Percentiles rank a stretch among this genome's conserved stretches.
phyloP scores from a whole-genome alignment of 1,140 invertebrate species.

The Dendrolimus kikuchii region DNA sequence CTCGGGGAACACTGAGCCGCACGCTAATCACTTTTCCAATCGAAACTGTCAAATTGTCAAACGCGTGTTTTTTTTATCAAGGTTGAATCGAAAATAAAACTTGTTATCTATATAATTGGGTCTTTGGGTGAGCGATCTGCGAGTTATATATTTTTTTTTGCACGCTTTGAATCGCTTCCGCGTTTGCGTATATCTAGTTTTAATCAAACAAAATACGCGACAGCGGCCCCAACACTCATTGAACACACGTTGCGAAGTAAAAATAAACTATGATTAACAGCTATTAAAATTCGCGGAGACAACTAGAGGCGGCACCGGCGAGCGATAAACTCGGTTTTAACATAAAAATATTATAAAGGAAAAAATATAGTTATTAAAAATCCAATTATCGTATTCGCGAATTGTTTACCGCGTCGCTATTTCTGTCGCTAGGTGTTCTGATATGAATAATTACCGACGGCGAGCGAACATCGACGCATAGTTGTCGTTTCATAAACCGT shows the following conservation, averaged over 20 bases:
- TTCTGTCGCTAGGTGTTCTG: conserved; percentile 53
- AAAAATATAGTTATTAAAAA: conserved; percentile 11
- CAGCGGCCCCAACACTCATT: conserved; percentile 61
- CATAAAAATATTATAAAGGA: conserved; percentile 38
- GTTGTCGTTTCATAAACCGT: conserved; percentile 72
- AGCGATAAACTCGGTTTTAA: conserved; percentile 34
- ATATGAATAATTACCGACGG: conserved; percentile 65
- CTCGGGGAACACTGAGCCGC: conserved; percentile 11
- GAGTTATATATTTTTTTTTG: conserved; percentile 24
- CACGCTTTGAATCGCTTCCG: conserved; percentile 45
- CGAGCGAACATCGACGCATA: conserved; percentile 66
- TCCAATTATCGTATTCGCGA: conserved; percentile 47
- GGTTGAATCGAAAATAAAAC: conserved; percentile 19
- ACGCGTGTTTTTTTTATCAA: conserved; percentile 15
- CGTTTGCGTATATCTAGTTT: conserved; percentile 39
- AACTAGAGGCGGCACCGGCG: conserved; percentile 32
- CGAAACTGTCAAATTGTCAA: conserved; percentile 18
- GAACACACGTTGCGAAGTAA: conserved; percentile 67
- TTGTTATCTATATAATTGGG: conserved; percentile 26
- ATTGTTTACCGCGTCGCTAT: conserved; percentile 56
- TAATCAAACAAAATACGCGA: conserved; percentile 47
- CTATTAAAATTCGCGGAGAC: conserved; percentile 68
- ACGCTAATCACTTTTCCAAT: conserved; percentile 18
- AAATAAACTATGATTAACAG: conserved; percentile 71
- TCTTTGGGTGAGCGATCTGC: conserved; percentile 31